Conservation (phyloP, 2,113 vertebrate genomes). For the Aspiorhynchus laticeps region DNA sequence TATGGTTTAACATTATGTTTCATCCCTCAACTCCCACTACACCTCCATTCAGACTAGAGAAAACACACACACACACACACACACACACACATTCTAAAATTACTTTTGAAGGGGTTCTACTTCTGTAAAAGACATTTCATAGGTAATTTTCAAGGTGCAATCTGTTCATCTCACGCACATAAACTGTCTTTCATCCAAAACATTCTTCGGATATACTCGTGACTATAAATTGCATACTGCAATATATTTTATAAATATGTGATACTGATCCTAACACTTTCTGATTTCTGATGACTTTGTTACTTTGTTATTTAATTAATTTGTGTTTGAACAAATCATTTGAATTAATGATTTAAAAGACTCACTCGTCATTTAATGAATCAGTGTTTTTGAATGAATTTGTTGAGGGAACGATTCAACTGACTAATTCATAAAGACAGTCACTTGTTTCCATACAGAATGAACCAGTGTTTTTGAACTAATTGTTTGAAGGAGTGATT, state of each 20-base stretch:
- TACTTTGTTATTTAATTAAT: background rate
- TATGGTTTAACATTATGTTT: background rate
- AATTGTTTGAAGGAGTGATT: no score
- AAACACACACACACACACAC: background rate
- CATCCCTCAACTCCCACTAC: background rate
- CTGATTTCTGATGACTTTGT: no score
- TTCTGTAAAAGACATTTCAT: no score
- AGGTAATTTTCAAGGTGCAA: no score
- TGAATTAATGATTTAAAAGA: background rate
- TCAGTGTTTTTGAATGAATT: background rate
- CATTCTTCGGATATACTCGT: no score
- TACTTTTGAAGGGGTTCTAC: no score
- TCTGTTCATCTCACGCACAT: no score
- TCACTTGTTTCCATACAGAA: no score
- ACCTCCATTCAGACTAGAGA: slow-evolving; percentile 46
- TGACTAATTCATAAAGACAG: no score
- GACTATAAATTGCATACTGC: background rate
- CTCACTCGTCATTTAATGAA: background rate
- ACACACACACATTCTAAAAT: no score
- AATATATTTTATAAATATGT: background rate
- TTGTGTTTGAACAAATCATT: background rate
- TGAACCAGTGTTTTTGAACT: no score
- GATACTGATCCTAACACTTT: background rate
- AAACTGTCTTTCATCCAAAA: no score
- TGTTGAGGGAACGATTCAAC: background rate